phyloP scores from a whole-genome alignment of 2,888 invertebrate species.

The Cancer borealis region DNA sequence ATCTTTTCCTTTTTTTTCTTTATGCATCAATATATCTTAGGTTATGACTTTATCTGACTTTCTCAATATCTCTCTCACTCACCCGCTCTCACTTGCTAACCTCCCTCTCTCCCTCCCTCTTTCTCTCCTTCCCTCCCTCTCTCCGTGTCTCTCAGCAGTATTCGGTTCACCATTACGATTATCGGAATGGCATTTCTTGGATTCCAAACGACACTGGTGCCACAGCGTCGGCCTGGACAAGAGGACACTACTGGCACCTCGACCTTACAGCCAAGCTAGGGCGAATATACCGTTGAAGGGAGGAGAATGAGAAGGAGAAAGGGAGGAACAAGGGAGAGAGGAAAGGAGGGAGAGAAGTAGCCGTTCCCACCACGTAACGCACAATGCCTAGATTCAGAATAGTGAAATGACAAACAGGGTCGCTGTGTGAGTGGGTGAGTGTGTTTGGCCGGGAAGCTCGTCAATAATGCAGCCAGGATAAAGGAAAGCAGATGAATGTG shows the following conservation, averaged over 20 bases:
- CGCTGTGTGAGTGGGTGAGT: not conserved
- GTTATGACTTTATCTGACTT: not conserved
- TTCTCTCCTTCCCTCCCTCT: not conserved
- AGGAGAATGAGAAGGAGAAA: not conserved
- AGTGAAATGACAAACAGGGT: constrained; percentile 22
- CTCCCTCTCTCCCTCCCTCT: not conserved
- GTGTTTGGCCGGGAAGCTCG: not conserved
- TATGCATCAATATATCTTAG: constrained; percentile 1
- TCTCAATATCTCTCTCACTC: not conserved
- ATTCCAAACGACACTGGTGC: constrained; percentile 42
- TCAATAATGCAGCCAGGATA: not conserved
- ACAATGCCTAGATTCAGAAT: not conserved
- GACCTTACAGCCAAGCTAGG: not conserved
- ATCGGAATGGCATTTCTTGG: constrained; percentile 61
- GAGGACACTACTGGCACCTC: not conserved
- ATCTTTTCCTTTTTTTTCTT: not conserved
- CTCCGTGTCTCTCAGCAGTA: constrained; percentile 48
- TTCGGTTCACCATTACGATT: constrained; percentile 45
- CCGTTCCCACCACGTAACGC: not conserved
- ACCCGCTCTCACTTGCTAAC: not conserved
- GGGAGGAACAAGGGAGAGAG: not conserved
- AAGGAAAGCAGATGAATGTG: too few relatives aligned
- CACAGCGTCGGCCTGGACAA: not conserved
- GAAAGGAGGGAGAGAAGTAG: not conserved
- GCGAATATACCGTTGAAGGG: not conserved